Percentiles rank a stretch among this genome's conserved stretches.
These are phyloP conservation scores for Hydrozoanthus tunicans DNA, from an alignment of 64 coral and sea anemone genomes.

Conservation along the genomic window DNA sequence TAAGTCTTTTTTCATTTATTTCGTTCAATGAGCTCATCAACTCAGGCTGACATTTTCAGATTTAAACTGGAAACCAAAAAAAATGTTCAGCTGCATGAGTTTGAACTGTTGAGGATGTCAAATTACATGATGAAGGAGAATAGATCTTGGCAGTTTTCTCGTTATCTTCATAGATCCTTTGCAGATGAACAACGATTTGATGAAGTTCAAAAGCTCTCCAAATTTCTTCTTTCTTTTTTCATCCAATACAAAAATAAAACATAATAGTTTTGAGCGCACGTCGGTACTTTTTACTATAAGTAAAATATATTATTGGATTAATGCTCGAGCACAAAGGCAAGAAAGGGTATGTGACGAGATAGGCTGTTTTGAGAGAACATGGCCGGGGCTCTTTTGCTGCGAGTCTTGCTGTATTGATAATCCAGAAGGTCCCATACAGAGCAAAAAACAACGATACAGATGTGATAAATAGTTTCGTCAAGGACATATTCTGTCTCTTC, in stretches of 20 bases:
- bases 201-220: neutral
- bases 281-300: neutral
- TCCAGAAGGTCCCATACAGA: neutral
- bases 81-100: too few species aligned
- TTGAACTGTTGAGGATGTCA: too few species aligned
- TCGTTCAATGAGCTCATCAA: too few species aligned
- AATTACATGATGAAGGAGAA: too few species aligned
- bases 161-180: neutral
- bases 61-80: too few species aligned
- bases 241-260: neutral
- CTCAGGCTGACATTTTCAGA: too few species aligned
- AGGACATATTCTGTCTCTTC: slow-evolving; percentile 4
- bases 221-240: neutral
- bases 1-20: too few species aligned
- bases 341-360: neutral
- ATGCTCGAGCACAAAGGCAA: neutral
- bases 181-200: neutral
- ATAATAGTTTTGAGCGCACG: neutral
- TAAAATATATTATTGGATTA: slow-evolving; percentile 10
- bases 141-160: neutral
- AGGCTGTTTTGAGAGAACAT: neutral
- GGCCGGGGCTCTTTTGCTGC: neutral
- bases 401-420: neutral
- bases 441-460: neutral
- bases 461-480: slow-evolving; percentile 30